Conservation (phyloP, 2,888 invertebrate genomes). For the Cyrtodaria siliqua region DNA sequence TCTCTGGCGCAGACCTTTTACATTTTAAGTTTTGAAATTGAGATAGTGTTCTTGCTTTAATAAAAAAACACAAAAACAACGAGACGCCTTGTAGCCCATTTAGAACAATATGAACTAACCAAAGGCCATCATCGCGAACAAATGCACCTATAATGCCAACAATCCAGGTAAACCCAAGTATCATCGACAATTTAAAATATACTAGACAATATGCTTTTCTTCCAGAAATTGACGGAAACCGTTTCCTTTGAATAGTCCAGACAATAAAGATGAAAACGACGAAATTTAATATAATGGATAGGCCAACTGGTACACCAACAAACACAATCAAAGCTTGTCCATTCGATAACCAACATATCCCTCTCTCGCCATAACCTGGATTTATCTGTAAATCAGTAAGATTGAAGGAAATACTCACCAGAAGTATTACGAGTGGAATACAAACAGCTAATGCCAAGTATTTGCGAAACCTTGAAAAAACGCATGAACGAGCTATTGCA, state of each 20-base stretch:
- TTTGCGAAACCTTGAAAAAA: slow-evolving; percentile 8
- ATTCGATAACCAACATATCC: slow-evolving; percentile 36
- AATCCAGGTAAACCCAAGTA: slow-evolving; percentile 47
- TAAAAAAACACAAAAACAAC: slow-evolving; percentile 36
- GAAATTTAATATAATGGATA: slow-evolving; percentile 22
- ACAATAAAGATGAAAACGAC: slow-evolving; percentile 20
- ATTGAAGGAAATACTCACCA: slow-evolving; percentile 9
- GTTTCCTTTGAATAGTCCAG: slow-evolving; percentile 13
- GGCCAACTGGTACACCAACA: slow-evolving; percentile 23
- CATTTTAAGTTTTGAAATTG: slow-evolving; percentile 6
- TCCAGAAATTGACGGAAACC: not conserved
- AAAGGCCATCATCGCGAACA: slow-evolving; percentile 20
- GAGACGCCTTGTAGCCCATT: slow-evolving; percentile 48
- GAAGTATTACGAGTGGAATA: slow-evolving; percentile 1
- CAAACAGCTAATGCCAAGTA: slow-evolving; percentile 5
- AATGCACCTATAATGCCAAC: slow-evolving; percentile 33
- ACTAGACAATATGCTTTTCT: slow-evolving; percentile 31
- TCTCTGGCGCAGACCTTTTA: not conserved
- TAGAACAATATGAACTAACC: slow-evolving; percentile 35
- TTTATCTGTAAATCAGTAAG: not conserved
- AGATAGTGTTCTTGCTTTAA: slow-evolving; percentile 27
- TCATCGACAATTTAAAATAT: slow-evolving; percentile 37
- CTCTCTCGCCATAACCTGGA: slow-evolving; percentile 18
- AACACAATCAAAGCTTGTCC: slow-evolving; percentile 20
- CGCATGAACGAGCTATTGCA: not conserved